These are phyloP conservation scores for Dryoscopus gambensis DNA, from an alignment of 2,113 vertebrate species.

Conservation along the genomic window DNA sequence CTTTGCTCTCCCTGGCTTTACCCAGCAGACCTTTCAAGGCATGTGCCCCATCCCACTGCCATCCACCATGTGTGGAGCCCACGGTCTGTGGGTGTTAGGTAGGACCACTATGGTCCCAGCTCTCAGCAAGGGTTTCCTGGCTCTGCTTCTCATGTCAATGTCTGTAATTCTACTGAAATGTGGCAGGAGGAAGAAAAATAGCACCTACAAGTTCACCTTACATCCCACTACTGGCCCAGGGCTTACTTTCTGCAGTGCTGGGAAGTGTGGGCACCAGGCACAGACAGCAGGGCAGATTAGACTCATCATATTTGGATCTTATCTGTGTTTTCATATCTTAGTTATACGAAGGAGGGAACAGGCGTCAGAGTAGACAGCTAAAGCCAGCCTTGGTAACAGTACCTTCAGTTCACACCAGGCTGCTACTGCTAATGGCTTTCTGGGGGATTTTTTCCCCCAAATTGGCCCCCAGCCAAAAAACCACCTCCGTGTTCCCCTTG, in stretches of 20 bases:
- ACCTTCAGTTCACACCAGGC: neutral
- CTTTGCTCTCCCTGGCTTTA: neutral
- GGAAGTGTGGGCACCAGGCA: neutral
- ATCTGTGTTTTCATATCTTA: neutral
- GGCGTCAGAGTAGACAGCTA: rapidly evolving
- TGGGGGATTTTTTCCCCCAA: neutral
- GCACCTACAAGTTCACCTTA: neutral
- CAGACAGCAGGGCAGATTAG: neutral
- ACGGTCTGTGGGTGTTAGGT: rapidly evolving
- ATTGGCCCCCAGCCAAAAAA: neutral
- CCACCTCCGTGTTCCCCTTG: rapidly evolving
- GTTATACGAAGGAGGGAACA: neutral
- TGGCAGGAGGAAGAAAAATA: neutral
- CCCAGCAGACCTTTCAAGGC: neutral
- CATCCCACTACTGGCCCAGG: neutral
- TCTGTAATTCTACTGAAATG: neutral
- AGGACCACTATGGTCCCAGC: neutral
- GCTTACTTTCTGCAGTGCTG: neutral
- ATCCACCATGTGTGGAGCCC: neutral
- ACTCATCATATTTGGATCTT: neutral
- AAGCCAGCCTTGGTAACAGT: neutral
- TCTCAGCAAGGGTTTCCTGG: neutral
- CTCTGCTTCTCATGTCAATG: neutral
- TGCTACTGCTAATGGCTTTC: neutral
- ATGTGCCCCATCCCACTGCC: neutral